Percentiles rank a stretch among this genome's conserved stretches.
These are phyloP conservation scores for Dascillus cervinus DNA, from an alignment of 2,888 invertebrate genomes.

Conservation along the genomic window DNA sequence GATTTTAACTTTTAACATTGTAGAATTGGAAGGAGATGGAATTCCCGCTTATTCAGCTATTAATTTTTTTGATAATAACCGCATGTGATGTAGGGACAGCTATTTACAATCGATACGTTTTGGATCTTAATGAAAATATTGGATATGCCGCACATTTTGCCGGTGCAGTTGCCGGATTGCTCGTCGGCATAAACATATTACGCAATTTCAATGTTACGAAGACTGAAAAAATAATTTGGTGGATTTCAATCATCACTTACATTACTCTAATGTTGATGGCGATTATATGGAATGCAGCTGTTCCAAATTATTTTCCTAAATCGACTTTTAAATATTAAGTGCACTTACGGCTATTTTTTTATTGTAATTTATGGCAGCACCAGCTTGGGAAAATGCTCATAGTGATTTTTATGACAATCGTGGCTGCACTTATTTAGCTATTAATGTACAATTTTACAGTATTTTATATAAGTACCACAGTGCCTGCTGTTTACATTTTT, in stretches of 20 bases:
- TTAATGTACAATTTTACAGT: too few relatives aligned
- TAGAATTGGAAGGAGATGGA: slow-evolving; percentile 98
- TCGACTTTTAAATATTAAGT: too few relatives aligned
- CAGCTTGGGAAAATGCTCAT: too few relatives aligned
- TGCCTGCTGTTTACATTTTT: too few relatives aligned
- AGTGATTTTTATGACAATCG: too few relatives aligned
- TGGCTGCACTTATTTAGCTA: too few relatives aligned
- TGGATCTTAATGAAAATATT: slow-evolving; percentile 63
- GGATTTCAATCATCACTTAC: slow-evolving; percentile 68
- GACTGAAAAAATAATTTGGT: slow-evolving; percentile 78
- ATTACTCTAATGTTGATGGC: slow-evolving; percentile 63
- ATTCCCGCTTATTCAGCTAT: slow-evolving; percentile 75
- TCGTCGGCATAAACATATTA: slow-evolving; percentile 61
- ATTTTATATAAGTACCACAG: too few relatives aligned
- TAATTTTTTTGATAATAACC: slow-evolving; percentile 74
- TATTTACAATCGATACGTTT: slow-evolving; percentile 77
- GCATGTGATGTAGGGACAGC: slow-evolving; percentile 83
- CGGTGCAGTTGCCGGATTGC: slow-evolving; percentile 78
- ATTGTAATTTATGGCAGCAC: too few relatives aligned
- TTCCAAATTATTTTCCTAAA: slow-evolving; percentile 48
- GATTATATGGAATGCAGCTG: slow-evolving; percentile 65
- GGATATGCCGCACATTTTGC: slow-evolving; percentile 93
- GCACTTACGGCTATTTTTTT: too few relatives aligned
- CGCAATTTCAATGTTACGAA: slow-evolving; percentile 70
- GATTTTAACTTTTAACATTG: slow-evolving; percentile 59